Conservation (phyloP, 92 coral and sea anemone species). For the Phenganax subtilis region DNA sequence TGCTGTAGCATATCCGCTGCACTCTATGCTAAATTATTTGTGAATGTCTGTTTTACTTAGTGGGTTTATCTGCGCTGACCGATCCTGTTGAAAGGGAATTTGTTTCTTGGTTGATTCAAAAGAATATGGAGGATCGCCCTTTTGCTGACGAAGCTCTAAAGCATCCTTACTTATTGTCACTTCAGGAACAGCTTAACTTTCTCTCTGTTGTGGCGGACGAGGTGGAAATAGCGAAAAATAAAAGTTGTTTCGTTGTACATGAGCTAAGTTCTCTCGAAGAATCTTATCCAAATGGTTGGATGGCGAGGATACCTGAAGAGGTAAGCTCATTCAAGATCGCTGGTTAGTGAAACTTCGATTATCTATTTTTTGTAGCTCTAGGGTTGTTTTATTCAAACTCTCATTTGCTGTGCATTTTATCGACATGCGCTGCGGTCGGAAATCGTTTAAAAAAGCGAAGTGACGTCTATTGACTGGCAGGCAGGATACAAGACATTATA, state of each 20-base stretch:
- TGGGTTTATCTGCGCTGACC: neutral
- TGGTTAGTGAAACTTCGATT: neutral
- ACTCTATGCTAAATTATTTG: neutral
- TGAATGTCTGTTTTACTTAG: neutral
- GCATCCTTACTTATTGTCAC: conserved; percentile 4
- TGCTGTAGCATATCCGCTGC: neutral
- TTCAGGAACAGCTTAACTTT: conserved; percentile 3
- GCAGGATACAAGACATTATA: too few species aligned
- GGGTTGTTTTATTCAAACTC: too few species aligned
- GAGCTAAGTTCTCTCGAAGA: neutral
- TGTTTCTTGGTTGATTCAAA: conserved; percentile 11
- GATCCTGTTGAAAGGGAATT: conserved; percentile 6
- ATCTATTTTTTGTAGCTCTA: neutral
- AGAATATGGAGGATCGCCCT: conserved; percentile 28
- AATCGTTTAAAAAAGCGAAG: too few species aligned
- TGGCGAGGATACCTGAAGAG: neutral
- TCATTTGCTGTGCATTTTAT: too few species aligned
- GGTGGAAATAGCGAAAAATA: neutral
- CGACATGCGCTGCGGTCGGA: too few species aligned
- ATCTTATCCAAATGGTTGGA: conserved; percentile 16
- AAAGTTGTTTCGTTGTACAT: neutral
- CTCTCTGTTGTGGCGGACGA: neutral
- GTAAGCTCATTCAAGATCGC: neutral
- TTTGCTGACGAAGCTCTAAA: conserved; percentile 21
- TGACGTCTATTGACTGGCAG: too few species aligned